These are phyloP conservation scores for Zygothrica quintamaculata DNA, from an alignment of 2,888 invertebrate genomes.

Conservation along the genomic window DNA sequence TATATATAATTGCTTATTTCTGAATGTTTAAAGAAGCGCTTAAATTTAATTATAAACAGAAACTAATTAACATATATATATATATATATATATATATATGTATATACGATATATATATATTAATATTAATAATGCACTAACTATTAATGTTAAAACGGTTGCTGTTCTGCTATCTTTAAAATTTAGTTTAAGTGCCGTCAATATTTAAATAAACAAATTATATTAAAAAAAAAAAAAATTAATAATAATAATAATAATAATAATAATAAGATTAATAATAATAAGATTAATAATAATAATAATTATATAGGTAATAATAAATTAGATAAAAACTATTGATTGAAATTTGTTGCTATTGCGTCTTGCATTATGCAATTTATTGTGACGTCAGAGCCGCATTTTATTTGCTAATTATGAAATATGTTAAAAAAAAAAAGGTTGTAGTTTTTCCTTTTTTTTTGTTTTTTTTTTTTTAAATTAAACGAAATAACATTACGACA, in stretches of 20 bases:
- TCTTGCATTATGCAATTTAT: slow-evolving; percentile 24
- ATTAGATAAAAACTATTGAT: background rate
- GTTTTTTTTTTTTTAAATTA: slow-evolving; percentile 14
- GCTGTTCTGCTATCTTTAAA: slow-evolving; percentile 18
- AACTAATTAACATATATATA: slow-evolving; percentile 4
- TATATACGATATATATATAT: slow-evolving; percentile 18
- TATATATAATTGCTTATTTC: slow-evolving; percentile 31
- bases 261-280: background rate
- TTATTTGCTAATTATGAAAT: slow-evolving; percentile 12
- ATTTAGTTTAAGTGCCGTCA: slow-evolving; percentile 24
- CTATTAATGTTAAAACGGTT: slow-evolving; percentile 17
- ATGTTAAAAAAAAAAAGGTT: no score
- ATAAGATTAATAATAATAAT: background rate
- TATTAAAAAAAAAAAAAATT: slow-evolving; percentile 1
- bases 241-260: background rate
- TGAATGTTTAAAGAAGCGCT: slow-evolving; percentile 47
- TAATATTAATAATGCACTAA: slow-evolving; percentile 3
- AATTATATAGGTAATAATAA: background rate
- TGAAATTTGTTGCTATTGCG: slow-evolving; percentile 29
- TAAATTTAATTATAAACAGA: slow-evolving; percentile 25
- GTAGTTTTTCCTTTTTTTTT: no score
- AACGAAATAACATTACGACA: slow-evolving; percentile 15
- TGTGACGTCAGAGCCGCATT: slow-evolving; percentile 25
- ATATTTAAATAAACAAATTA: slow-evolving; percentile 2
- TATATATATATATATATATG: no score